Evolutionary conservation across 2,113 vertebrate species (phyloP).

Genomic region (Corythornis vintsioides): DNA sequence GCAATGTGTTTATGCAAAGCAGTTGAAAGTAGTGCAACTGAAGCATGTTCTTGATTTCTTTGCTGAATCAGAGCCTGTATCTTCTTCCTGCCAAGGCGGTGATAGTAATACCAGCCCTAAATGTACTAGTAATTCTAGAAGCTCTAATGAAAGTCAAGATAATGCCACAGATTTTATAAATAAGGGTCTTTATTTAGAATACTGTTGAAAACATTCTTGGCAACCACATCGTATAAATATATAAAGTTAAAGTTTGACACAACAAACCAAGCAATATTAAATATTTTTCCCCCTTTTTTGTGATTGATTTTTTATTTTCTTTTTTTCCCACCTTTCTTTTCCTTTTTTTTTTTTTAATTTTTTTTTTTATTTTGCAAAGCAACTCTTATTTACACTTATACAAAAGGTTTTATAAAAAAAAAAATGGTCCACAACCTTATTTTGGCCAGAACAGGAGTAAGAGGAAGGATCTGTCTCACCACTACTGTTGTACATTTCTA

Average conservation of each 20-base stretch:
- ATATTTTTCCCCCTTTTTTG: conserved; percentile 73
- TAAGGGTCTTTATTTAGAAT: conserved; percentile 87
- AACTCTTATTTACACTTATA: conserved; percentile 91
- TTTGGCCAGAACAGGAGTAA: conserved; percentile 61
- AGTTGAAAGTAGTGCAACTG: background rate
- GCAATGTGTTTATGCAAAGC: background rate
- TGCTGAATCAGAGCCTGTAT: conserved; percentile 51
- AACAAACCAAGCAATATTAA: conserved; percentile 92
- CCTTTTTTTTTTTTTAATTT: background rate
- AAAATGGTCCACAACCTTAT: conserved; percentile 87
- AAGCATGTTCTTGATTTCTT: conserved; percentile 21
- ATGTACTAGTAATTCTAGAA: conserved; percentile 62
- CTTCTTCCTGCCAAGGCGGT: conserved; percentile 52
- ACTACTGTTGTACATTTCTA: background rate
- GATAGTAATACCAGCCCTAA: conserved; percentile 33
- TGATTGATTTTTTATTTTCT: conserved; percentile 2
- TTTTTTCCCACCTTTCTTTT: background rate
- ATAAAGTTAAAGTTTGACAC: conserved; percentile 91
- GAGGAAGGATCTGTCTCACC: background rate
- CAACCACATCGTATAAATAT: conserved; percentile 93
- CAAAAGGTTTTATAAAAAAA: conserved; percentile 78
- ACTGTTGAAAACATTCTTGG: conserved; percentile 74
- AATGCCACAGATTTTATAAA: conserved; percentile 83
- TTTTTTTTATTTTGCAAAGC: conserved; percentile 72
- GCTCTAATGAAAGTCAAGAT: conserved; percentile 47